Base-by-base conservation (phyloP, 2,888 invertebrate species). In the Aspidiotus destructor region DNA sequence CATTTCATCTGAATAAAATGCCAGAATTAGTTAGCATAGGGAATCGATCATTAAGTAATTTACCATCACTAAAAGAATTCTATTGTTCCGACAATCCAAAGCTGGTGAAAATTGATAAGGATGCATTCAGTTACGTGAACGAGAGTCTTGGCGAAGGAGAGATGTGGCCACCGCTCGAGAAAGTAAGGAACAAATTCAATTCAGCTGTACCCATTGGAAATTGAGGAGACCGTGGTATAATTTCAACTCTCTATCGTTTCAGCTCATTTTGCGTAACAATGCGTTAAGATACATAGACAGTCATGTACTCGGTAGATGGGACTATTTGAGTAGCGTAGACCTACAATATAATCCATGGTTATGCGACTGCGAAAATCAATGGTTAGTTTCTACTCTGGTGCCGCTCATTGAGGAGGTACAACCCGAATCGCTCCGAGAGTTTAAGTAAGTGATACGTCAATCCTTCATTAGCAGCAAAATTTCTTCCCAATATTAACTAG, bases 281-380 rank as follows among this genome's bases (percentile, higher is more conserved):
- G 85, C 85, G 72, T 77, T 89, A 5, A 77, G 81, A 0, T 83
- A 83, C 72, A 77, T 92, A n/a, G 83, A 88, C 72, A 78, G 80
- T n/a, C 80, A 81, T 13, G 76, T 87, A 55, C 72, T 86, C 3
- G 81, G 83, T 0, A 83, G 85, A 65, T 91, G 90, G 91, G 85
- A 87, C 73, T 77, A 81, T 41, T 76, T 92, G 15, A 79, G 81
- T 41, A 80, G 80, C 62, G 76, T 92, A 62, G 85, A 88, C 72
- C 80, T 92, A 9, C 81, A 83, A 48, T 82, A 82, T 73, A 92
- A 92, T 76, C 85, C 87, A 0, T 92, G 84, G 85, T 79, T 82
- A 41, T 92, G 92, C 75, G 89, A 90, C 76, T 88, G 88, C 74
- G 82, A 85, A 70, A 89, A 90, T 70, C 85, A 87, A 74, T 87